Evolutionary conservation across 2,113 vertebrate species (phyloP), one percentile per base, ranked within the genome.

Genomic region (Meriones unguiculatus): DNA sequence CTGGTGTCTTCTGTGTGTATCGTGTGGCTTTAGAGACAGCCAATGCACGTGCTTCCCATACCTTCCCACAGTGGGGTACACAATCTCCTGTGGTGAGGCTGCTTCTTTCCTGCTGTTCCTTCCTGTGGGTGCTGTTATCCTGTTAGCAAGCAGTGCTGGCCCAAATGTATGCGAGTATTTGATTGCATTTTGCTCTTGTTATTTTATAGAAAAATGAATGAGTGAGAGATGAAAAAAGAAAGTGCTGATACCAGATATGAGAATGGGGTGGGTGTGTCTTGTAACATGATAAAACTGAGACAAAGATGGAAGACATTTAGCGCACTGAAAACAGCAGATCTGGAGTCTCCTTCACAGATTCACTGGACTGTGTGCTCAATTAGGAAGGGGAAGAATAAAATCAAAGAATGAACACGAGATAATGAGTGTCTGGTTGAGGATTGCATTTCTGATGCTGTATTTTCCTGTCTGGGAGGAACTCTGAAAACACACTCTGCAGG

Each of bases 191-290:
- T 88, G 64, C 25, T 67, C 65, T 93, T 91, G 25, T 77, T 86
- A 76, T 54, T 90, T 88, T 86, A 89, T 93, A 95, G 52, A 57
- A 86, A 89, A 95, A 50, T 52, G 52, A 91, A 35, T 18, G 80
- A 90, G 30, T 14, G 32, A 30, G 38, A 92, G 85, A 86, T 41
- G 54, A 59, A 57, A 89, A 70, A 64, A 10, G 25, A 59, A 62
- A 94, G 84, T 67, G 65, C 91, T 76, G 78, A 94, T 70, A 14
- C 32, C 70, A 90, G 89, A 2, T 2, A 87, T 89, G 59, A 95
- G 77, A 91, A 96, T 6, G 0, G 38, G 64, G n/a, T 6, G 41
- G 41, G 41, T 25, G 5, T 14, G 54, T 54, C 73, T 89, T 65
- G 1, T 73, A 89, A 35, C 30, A 13, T 9, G 10, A 57, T 2